Evolutionary conservation across 35 echinoderm and acorn worm genomes (phyloP).

Genomic region (Heliocidaris erythrogramma): DNA sequence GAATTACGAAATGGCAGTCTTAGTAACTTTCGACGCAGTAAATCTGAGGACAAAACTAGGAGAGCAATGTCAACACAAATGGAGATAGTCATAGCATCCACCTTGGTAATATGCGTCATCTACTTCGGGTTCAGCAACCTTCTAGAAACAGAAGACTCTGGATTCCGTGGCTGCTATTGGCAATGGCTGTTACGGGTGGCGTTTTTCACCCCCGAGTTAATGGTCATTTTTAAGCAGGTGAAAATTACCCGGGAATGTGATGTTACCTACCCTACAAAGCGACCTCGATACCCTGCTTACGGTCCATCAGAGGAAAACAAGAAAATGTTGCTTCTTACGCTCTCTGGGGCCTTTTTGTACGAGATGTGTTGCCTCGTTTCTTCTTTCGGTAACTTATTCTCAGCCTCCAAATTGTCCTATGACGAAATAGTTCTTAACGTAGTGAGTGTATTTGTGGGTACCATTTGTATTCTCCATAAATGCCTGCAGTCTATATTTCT

Average conservation of each 20-base stretch:
- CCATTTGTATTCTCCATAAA: neutral
- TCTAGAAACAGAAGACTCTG: neutral
- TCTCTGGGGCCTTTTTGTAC: neutral
- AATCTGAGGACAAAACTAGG: neutral
- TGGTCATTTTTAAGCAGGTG: neutral
- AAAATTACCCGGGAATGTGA: neutral
- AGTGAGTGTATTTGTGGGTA: neutral
- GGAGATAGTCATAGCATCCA: neutral
- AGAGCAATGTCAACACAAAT: neutral
- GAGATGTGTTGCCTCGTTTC: neutral
- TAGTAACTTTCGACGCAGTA: neutral
- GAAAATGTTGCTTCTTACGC: constrained; percentile 8
- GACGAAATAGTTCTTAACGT: neutral
- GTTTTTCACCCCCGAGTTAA: neutral
- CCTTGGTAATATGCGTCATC: neutral
- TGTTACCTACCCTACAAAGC: neutral
- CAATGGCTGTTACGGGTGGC: neutral
- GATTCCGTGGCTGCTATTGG: neutral
- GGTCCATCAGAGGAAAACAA: neutral
- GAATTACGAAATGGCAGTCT: neutral
- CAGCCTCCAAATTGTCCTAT: neutral
- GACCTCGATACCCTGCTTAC: neutral
- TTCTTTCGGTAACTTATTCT: neutral
- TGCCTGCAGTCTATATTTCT: neutral
- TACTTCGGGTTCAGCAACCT: neutral